Evolutionary conservation across 2,797 vertebrate genomes (phyloP), one percentile per base, ranked within the genome.

Genomic region (Triplophysa yarkandensis): DNA sequence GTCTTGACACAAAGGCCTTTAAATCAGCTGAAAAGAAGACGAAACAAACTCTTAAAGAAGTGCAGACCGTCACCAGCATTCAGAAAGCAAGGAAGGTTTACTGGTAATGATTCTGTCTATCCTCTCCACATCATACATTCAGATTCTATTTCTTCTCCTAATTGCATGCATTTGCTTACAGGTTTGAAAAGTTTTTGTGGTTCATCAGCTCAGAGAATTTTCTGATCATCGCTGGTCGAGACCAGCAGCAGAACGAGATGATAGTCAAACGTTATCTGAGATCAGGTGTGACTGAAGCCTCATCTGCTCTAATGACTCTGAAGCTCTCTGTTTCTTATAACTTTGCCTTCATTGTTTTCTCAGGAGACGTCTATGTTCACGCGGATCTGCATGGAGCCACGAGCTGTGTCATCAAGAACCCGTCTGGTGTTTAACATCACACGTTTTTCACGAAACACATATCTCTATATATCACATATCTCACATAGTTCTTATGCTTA

Each of bases 161-260:
- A 71, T 43, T 32, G 21, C 25, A 1, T 46, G 30, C 11, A 7
- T 34, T 50, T 62, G 11, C 16, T 77, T 25, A 14, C 89, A 99
- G 98, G 98, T 99, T 99, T 92, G 98, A 99, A 88, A 99, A 99
- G 92, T 99, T 99, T 89, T 87, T 99, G 76, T 99, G 98, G 98
- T 99, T 99, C 88, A 91, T 99, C 81, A 99, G 95, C 85, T 96
- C 97, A 0, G 98, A 99, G 88, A 99, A 98, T 84, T 98, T 95
- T 84, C 93, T 99, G 2, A 81, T 98, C 70, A 98, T 99, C 57
- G 97, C 97, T 61, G 98, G 98, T 63, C 89, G 97, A 81, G 98
- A 99, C 81, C 98, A 99, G 84, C 98, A 99, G 83, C 98, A 99
- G 88, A 99, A 99, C 11, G 98, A 99, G 91, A 92, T 98, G 77